Evolutionary conservation across 1,140 invertebrate species (phyloP).

Genomic region (Drosophila ficusphila): DNA sequence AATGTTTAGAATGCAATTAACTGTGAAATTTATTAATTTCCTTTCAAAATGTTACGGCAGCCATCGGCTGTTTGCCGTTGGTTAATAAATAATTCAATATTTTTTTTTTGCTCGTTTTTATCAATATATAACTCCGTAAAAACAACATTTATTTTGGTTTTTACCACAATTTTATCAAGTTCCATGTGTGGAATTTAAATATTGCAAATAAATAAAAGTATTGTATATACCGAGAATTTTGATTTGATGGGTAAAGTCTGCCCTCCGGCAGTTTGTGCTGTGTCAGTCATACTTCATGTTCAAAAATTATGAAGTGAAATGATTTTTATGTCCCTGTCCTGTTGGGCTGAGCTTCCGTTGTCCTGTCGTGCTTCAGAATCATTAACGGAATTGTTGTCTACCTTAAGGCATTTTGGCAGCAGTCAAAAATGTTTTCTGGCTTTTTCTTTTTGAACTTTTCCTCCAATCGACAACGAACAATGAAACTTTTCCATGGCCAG

Average conservation of each 20-base stretch:
- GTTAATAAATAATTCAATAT: conserved; percentile 15
- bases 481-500: conserved; percentile 3
- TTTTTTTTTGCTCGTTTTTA: too few relatives aligned
- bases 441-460: conserved; percentile 3
- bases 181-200: background rate
- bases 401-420: conserved; percentile 46
- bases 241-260: background rate
- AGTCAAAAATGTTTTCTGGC: conserved; percentile 12
- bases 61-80: conserved; percentile 6
- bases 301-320: conserved; percentile 38
- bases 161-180: background rate
- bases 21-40: conserved; percentile 67
- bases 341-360: background rate
- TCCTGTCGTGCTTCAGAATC: conserved; percentile 52
- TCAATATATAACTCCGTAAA: too few relatives aligned
- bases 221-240: background rate
- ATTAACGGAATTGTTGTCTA: conserved; percentile 57
- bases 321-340: background rate
- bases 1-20: conserved; percentile 65
- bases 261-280: conserved; percentile 8
- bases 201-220: conserved; percentile 3
- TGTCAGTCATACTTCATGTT: conserved; percentile 40
- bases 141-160: background rate
- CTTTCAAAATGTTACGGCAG: conserved; percentile 21
- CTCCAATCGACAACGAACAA: background rate